Evolutionary conservation across 2,888 invertebrate species (phyloP), one percentile per base, ranked within the genome.

Genomic region (Agrotis segetum): DNA sequence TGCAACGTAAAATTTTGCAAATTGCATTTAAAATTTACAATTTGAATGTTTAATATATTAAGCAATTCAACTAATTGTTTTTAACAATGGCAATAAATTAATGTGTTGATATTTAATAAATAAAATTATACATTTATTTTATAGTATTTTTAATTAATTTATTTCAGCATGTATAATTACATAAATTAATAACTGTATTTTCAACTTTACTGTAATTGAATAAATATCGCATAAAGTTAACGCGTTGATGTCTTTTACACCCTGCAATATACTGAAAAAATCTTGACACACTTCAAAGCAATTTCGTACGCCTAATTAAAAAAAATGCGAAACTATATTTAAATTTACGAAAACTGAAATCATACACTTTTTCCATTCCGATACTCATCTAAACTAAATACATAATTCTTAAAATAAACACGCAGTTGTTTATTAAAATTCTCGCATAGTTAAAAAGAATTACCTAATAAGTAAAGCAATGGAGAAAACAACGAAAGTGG

Each of bases 401-500:
- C 58, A 50, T 66, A 19, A n/a, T 24, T 75, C 40, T 50, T 50
- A 62, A 52, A 62, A 62, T 49, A 56, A 60, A 34, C 52, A 64
- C 53, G 19, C 34, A 49, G 50, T 46, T 24, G 59, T 16, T 50
- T 47, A 82, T 71, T 63, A 67, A 65, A 70, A 79, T 68, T 79
- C 67, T 67, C 60, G 49, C 16, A 50, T 63, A 75, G 65, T 79
- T 71, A 82, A 74, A 79, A 73, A 63, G 60, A 47, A 77, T 86
- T 82, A 84, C 71, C 72, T 79, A 85, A 82, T 78, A 44, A 65
- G 56, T 71, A 64, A 82, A 76, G 44, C 59, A 44, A 71, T 69
- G 65, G 80, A 73, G 82, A 80, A 80, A 84, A 80, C 80, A 79
- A 79, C 74, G 85, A 86, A 84, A 86, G 86, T 69, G 61, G 66